Base-by-base conservation (phyloP, 2,888 invertebrate genomes). In the Dromius quadrimaculatus region DNA sequence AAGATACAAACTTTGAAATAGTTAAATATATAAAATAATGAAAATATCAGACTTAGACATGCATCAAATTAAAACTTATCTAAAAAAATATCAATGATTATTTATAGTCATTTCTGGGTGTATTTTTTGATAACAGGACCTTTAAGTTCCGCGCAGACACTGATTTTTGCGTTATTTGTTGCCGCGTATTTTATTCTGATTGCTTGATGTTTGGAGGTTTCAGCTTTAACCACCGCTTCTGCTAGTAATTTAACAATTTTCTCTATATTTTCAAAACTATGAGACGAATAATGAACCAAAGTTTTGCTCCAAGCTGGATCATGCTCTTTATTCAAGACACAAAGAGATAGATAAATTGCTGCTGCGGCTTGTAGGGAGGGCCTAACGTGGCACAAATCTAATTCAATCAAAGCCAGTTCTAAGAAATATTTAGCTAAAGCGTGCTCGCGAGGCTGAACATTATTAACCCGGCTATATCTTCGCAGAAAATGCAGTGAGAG, bases 401-500 rank as follows among this genome's bases (percentile, higher is more conserved):
- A 94, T 71, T 96, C 92, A 4, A 94, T 82, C 45, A 96, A 84
- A 65, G 91, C 87, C 72, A 96, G 84, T 81, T 98, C 98, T 77
- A 96, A 87, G 71, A 98, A 88, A 81, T 95, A 98, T 83, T 98
- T 97, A 9, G 94, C 93, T 81, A 95, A 84, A 64, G 70, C 70
- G 68, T 81, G 79, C 13, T 80, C 77, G 32, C 84, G 79, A 17
- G 87, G 85, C 57, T 85, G 84, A 57, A 92, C 93, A 47, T 85
- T 84, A 0, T 86, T 86, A 6, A 88, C 86, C 77, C 87, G 87
- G 4, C 85, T 84, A 76, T 85, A 87, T 84, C 97, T 89, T 73
- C 98, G 86, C 41, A 98, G 85, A 79, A 98, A 98, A 78, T 93
- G 93, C 36, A 98, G 86, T 0, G 96, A 92, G 71, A 95, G 85